Evolutionary conservation across 2,797 vertebrate species (phyloP), one percentile per base, ranked within the genome.

Genomic region (Rhinoraja longicauda): DNA sequence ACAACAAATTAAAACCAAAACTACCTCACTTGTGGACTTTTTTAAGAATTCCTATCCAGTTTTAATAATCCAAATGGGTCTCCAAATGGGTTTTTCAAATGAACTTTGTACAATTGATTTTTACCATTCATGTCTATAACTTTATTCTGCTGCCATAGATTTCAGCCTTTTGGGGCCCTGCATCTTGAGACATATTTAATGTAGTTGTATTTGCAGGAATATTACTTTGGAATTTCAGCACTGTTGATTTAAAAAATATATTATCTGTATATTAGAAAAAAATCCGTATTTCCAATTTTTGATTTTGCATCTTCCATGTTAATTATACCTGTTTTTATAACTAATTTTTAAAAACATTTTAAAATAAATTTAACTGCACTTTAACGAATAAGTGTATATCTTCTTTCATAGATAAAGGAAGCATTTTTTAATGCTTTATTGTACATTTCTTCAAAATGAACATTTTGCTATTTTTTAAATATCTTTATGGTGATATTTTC

Each of bases 1-100:
- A 53, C 13, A 21, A 92, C 39, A 92, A 73, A 92, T 92, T 75
- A 57, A 53, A 72, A 17, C 24, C 24, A 75, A 72, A 91, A 92
- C 72, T 73, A 70, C 39, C 6, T 29, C 39, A 75, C 39, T 75
- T 72, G 24, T 26, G n/a, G 67, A 29, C 19, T 64, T 72, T 72
- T 39, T 75, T 53, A 53, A 4, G 70, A 92, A 92, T 39, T 70
- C 10, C 45, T 53, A 45, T 15, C 70, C 36, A 75, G 90, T 92
- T 92, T 91, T 72, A 72, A 72, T 91, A 19, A 82, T 82, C 13
- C 21, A 91, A 91, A 73, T n/a, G 39, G 70, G 45, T 73, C 67
- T 92, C 24, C 32, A 86, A n/a, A n/a, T n/a, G n/a, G n/a, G n/a
- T 90, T 72, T 90, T 72, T 19, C 62, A 70, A 17, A 32, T 62